phyloP scores from a whole-genome alignment of 2,797 vertebrate species.

The Galagoides demidoff region DNA sequence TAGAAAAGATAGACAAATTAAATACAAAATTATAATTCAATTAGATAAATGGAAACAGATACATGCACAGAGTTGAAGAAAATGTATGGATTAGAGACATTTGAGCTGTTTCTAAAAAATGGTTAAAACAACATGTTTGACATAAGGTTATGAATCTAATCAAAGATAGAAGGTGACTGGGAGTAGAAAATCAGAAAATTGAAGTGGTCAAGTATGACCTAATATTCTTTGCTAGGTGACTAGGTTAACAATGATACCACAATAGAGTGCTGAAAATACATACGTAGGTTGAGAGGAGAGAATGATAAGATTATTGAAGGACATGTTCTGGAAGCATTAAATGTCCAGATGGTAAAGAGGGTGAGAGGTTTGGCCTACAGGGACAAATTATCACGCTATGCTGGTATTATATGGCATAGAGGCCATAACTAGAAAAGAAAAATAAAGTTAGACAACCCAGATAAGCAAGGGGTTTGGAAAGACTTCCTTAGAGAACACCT shows the following conservation, averaged over 20 bases:
- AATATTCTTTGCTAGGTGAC: not conserved
- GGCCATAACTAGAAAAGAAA: not conserved
- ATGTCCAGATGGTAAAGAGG: not conserved
- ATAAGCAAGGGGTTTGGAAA: not conserved
- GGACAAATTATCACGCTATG: too few species aligned
- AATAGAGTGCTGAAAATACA: not conserved
- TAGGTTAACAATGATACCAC: not conserved
- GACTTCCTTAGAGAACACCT: not conserved
- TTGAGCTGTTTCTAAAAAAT: not conserved
- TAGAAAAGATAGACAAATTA: not conserved
- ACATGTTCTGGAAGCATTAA: not conserved
- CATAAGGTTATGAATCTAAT: not conserved
- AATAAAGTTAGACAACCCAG: not conserved
- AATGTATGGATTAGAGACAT: not conserved
- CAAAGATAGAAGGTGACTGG: not conserved
- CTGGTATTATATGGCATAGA: not conserved
- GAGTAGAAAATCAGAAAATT: not conserved
- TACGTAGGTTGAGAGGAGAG: not conserved
- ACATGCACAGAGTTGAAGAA: not conserved
- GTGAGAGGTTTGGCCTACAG: not conserved
- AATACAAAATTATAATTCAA: not conserved
- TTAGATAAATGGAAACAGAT: not conserved
- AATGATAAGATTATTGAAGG: not conserved
- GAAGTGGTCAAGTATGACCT: not conserved
- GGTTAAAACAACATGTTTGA: not conserved